A percentile compares a stretch with the other conserved stretches of the same genome.
phyloP scores from a whole-genome alignment of 2,113 vertebrate species.

The Myrmecophaga tridactyla region DNA sequence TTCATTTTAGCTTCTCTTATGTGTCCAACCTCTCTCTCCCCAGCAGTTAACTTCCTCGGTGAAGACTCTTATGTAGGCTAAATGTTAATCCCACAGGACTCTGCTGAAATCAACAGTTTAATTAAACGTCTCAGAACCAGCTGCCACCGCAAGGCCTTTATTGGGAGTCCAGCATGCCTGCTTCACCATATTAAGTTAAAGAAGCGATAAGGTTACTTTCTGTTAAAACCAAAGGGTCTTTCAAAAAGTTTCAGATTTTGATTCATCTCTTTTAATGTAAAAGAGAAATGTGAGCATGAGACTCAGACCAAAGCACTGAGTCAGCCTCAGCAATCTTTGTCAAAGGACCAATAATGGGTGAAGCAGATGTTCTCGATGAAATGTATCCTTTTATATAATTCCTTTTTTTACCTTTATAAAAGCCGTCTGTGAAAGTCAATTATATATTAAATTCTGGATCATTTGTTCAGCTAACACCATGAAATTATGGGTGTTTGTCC shows the following conservation, averaged over 20 bases:
- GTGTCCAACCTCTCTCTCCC: background rate
- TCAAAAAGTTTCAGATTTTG: background rate
- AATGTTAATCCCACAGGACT: background rate
- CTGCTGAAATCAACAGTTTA: background rate
- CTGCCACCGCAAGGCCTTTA: background rate
- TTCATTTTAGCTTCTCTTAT: background rate
- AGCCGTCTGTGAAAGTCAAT: background rate
- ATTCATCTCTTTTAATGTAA: background rate
- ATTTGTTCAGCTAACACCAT: background rate
- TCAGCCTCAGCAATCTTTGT: background rate
- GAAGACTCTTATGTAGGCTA: background rate
- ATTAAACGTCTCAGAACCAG: background rate
- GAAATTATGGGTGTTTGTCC: background rate
- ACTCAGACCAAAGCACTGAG: background rate
- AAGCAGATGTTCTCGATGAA: slow-evolving; percentile 13
- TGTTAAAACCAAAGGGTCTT: background rate
- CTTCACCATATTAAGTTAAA: background rate
- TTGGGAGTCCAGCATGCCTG: background rate
- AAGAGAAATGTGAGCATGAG: background rate
- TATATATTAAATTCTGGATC: background rate
- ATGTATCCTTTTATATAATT: background rate
- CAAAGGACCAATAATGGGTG: background rate
- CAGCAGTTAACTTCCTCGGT: background rate
- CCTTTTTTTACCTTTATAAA: background rate
- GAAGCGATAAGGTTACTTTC: background rate